Percentiles rank a stretch among this genome's conserved stretches.
phyloP scores from a whole-genome alignment of 23 tunicate species.

The Clavelina lepadiformis region DNA sequence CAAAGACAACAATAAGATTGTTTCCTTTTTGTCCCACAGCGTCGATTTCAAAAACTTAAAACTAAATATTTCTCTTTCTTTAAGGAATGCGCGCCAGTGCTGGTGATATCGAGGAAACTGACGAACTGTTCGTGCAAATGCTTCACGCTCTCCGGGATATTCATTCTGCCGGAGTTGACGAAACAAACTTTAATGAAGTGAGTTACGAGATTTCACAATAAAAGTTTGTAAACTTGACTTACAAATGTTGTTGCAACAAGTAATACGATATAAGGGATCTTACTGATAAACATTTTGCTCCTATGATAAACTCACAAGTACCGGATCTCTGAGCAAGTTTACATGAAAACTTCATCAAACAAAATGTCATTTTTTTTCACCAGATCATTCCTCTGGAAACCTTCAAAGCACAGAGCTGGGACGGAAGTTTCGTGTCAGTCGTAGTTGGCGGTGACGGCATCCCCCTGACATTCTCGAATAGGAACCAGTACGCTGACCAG shows the following conservation, averaged over 20 bases:
- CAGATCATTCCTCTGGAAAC: conserved; percentile 92
- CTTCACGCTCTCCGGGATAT: conserved; percentile 55
- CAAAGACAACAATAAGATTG: no score
- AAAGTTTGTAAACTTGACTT: not conserved
- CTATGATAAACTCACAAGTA: no score
- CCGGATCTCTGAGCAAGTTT: no score
- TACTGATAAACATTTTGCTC: no score
- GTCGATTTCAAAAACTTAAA: no score
- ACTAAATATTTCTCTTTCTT: conserved; percentile 1
- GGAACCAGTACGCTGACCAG: conserved; percentile 75
- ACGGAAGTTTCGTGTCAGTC: conserved; percentile 77
- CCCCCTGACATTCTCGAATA: conserved; percentile 67
- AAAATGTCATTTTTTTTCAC: not conserved
- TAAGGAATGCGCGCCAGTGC: conserved; percentile 52
- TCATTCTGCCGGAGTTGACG: conserved; percentile 62
- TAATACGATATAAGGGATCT: no score
- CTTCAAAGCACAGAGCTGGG: conserved; percentile 81
- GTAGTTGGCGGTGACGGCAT: conserved; percentile 94
- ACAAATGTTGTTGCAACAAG: not conserved
- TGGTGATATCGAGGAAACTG: conserved; percentile 63
- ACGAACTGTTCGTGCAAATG: conserved; percentile 58
- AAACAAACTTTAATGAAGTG: conserved; percentile 68
- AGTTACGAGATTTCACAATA: not conserved
- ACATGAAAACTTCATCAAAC: not conserved
- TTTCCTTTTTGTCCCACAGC: no score